phyloP scores from a whole-genome alignment of 1,140 invertebrate genomes.

The Ceratina calcarata region DNA sequence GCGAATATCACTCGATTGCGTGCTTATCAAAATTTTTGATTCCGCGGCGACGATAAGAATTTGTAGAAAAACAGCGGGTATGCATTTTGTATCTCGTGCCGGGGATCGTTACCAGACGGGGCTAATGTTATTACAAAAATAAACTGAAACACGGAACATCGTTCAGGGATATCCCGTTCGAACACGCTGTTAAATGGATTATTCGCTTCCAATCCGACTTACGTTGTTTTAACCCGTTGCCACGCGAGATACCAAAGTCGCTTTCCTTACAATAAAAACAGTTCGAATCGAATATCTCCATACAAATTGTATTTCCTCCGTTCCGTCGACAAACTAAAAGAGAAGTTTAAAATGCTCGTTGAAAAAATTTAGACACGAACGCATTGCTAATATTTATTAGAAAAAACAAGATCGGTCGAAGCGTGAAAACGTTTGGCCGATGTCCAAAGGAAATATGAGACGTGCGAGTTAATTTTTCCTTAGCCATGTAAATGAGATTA shows the following conservation, averaged over 20 bases:
- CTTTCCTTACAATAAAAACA: no score
- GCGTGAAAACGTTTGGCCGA: no score
- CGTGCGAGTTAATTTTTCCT: background rate
- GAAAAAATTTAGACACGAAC: no score
- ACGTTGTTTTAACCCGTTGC: no score
- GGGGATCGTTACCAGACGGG: background rate
- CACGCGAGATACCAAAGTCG: no score
- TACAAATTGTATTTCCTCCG: no score
- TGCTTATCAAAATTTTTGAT: conserved; percentile 22
- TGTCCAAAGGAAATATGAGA: no score
- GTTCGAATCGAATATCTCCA: no score
- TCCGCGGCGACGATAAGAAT: background rate
- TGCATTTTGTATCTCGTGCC: background rate
- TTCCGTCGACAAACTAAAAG: no score
- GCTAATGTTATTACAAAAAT: background rate
- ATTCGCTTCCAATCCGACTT: background rate
- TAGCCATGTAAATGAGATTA: background rate
- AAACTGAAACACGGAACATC: background rate
- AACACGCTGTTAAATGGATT: background rate
- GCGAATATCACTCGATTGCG: conserved; percentile 7
- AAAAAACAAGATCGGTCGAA: no score
- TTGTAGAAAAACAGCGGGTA: background rate
- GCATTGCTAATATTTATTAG: no score
- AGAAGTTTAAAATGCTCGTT: no score
- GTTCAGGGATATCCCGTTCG: background rate